Conservation (phyloP, 1,140 invertebrate genomes). For the Trachymyrmex cornetzi region DNA sequence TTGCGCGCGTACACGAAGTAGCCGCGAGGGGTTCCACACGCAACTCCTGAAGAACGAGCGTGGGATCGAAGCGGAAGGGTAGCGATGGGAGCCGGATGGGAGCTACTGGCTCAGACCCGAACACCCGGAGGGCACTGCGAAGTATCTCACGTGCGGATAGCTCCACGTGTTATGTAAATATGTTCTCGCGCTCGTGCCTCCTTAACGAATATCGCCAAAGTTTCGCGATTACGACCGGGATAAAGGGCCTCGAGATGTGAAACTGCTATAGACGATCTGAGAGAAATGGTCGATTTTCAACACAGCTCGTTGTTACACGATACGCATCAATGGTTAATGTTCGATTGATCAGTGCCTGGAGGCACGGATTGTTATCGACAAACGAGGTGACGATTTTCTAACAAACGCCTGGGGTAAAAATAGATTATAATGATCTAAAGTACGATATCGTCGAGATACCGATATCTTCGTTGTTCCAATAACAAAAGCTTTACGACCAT, state of each 20-base stretch:
- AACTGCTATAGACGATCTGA: background rate
- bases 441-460: background rate
- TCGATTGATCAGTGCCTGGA: slow-evolving; percentile 30
- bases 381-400: slow-evolving; percentile 33
- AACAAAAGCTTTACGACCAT: background rate
- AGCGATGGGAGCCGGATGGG: slow-evolving; percentile 7
- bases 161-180: slow-evolving; percentile 73
- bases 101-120: slow-evolving; percentile 24
- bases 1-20: slow-evolving; percentile 52
- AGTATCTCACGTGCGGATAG: slow-evolving; percentile 33
- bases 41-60: slow-evolving; percentile 71
- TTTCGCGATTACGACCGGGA: slow-evolving; percentile 51
- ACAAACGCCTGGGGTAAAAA: background rate
- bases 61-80: slow-evolving; percentile 30
- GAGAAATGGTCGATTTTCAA: slow-evolving; percentile 31
- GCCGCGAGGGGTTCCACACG: slow-evolving; percentile 70
- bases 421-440: background rate
- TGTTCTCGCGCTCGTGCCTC: slow-evolving; percentile 59
- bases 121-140: slow-evolving; percentile 51
- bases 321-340: background rate
- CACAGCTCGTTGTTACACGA: slow-evolving; percentile 1
- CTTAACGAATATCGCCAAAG: slow-evolving; percentile 76
- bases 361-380: slow-evolving; percentile 19
- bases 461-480: background rate
- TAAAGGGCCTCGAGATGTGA: background rate